Percentiles rank a stretch among this genome's conserved stretches.
Evolutionary conservation across 2,888 invertebrate genomes (phyloP).

Genomic region (Balanococcus diminutus): DNA sequence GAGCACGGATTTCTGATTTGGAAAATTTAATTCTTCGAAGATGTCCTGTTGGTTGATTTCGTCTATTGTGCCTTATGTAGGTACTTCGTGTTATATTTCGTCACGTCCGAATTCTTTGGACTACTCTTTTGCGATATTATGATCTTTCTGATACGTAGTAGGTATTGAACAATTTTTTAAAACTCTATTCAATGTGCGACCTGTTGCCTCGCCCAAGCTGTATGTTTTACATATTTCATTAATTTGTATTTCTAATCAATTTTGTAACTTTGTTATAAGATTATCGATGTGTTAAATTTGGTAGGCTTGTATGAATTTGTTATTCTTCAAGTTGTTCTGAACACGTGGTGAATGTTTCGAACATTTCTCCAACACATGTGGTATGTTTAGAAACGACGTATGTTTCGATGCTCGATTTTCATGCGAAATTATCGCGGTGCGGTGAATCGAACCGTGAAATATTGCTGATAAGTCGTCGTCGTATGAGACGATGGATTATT

Average conservation of each 20-base stretch:
- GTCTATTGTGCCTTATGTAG: neutral
- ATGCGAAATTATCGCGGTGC: too few species aligned
- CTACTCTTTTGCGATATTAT: neutral
- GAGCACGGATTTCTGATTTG: constrained; percentile 7
- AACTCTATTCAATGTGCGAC: neutral
- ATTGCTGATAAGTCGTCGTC: too few species aligned
- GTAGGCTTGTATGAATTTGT: too few species aligned
- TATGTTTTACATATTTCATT: neutral
- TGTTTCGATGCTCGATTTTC: too few species aligned
- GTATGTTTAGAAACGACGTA: too few species aligned
- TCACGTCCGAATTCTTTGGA: neutral
- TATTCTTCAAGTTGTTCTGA: too few species aligned
- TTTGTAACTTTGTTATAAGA: neutral
- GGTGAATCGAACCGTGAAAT: too few species aligned
- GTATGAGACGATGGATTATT: too few species aligned
- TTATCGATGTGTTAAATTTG: neutral
- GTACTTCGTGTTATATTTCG: neutral
- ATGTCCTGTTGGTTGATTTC: neutral
- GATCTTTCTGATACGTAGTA: neutral
- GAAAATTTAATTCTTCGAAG: neutral
- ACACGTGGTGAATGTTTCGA: too few species aligned
- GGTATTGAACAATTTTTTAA: neutral
- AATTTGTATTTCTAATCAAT: neutral
- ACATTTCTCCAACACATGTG: too few species aligned
- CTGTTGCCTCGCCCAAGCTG: neutral